Evolutionary conservation across 2,113 vertebrate species (phyloP).

Genomic region (Cinclus mexicanus): DNA sequence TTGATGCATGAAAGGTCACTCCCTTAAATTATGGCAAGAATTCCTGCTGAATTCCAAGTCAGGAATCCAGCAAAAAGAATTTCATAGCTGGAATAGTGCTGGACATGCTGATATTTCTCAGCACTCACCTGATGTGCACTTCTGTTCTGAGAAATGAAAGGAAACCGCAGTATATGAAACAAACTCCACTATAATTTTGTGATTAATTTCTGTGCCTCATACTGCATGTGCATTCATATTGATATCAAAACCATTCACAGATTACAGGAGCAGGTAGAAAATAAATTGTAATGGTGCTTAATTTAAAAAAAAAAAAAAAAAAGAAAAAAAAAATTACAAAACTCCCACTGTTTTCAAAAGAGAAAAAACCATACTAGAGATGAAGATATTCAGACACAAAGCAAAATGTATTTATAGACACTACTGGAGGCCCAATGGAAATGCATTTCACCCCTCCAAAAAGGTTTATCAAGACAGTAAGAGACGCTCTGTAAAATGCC

Average conservation of each 20-base stretch:
- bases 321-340: not conserved
- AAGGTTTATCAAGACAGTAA: not conserved
- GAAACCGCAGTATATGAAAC: not conserved
- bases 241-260: not conserved
- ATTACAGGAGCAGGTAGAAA: not conserved
- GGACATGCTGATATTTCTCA: not conserved
- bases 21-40: not conserved
- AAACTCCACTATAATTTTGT: not conserved
- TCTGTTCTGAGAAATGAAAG: not conserved
- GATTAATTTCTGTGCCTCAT: not conserved
- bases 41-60: not conserved
- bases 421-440: not conserved
- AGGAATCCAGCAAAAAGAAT: not conserved
- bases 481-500: not conserved
- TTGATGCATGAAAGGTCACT: not conserved
- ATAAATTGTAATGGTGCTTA: accelerated
- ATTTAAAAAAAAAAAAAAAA: not conserved
- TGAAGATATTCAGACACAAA: not conserved
- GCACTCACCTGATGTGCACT: accelerated
- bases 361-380: not conserved
- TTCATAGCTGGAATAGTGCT: not conserved
- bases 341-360: not conserved
- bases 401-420: not conserved
- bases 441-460: not conserved
- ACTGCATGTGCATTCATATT: not conserved